A percentile compares a stretch with the other conserved stretches of the same genome.
These are phyloP conservation scores for Goniozus legneri DNA, from an alignment of 1,140 invertebrate species.

Conservation along the genomic window DNA sequence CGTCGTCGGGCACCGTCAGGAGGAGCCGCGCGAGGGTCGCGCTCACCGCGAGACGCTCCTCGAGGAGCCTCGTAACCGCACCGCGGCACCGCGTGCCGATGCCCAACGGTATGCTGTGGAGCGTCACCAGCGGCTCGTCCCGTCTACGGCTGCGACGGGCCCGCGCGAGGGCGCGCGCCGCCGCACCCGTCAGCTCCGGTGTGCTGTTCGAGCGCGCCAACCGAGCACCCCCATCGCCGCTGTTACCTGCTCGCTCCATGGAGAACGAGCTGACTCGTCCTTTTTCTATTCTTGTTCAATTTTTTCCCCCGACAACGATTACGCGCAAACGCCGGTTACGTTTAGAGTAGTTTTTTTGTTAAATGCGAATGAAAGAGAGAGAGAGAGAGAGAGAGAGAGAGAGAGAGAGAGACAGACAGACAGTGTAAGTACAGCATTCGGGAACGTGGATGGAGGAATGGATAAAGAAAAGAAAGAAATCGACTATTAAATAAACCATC, in stretches of 20 bases:
- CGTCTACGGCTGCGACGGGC: conserved; percentile 9
- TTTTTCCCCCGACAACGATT: no score
- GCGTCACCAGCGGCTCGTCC: conserved; percentile 27
- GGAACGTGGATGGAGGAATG: conserved; percentile 28
- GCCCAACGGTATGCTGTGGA: conserved; percentile 32
- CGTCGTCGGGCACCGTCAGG: no score
- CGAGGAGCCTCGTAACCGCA: background rate
- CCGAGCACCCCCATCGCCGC: no score
- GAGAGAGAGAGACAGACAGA: conserved; percentile 14
- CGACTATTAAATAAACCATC: conserved; percentile 41
- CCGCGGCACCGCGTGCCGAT: conserved; percentile 12
- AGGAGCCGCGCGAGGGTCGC: no score
- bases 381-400: conserved; percentile 16
- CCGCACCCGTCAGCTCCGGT: conserved; percentile 50
- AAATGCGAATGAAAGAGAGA: background rate
- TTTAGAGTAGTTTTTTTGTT: no score
- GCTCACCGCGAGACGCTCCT: conserved; percentile 8
- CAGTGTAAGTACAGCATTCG: background rate
- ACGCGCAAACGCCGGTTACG: no score
- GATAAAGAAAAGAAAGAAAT: conserved; percentile 22
- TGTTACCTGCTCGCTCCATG: no score
- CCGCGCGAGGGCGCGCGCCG: conserved; percentile 29
- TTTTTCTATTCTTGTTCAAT: no score
- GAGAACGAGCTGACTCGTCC: no score
- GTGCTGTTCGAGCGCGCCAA: conserved; percentile 50